phyloP scores from a whole-genome alignment of 2,888 invertebrate genomes.

The Alsophila aescularia region DNA sequence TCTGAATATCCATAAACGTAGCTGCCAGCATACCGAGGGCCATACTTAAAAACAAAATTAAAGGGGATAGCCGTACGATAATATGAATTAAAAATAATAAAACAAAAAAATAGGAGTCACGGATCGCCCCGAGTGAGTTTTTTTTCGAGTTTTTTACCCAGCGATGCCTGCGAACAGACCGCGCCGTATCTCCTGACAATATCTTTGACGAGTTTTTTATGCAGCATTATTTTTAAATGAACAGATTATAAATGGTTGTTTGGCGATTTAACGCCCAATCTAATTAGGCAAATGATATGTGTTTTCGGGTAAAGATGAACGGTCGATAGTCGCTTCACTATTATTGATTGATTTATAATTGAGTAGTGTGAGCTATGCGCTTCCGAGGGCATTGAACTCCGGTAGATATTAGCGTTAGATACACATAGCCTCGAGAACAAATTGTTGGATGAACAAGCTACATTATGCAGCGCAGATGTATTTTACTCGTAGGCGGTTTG shows the following conservation, averaged over 20 bases:
- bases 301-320: conserved; percentile 69
- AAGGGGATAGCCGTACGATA: conserved; percentile 84
- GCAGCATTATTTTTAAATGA: conserved; percentile 82
- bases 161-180: conserved; percentile 78
- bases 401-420: conserved; percentile 18
- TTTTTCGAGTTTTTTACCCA: conserved; percentile 70
- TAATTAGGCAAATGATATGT: conserved; percentile 85
- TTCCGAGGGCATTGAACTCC: conserved; percentile 26
- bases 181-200: conserved; percentile 80
- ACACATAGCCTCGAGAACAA: conserved; percentile 21
- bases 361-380: conserved; percentile 29
- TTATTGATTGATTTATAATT: conserved; percentile 72
- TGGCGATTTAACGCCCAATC: conserved; percentile 85
- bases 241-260: conserved; percentile 84
- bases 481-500: conserved; percentile 20
- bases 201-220: conserved; percentile 84
- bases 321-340: conserved; percentile 58
- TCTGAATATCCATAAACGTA: conserved; percentile 82
- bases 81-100: conserved; percentile 85
- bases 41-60: conserved; percentile 85
- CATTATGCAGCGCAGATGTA: conserved; percentile 11
- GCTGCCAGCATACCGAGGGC: conserved; percentile 82
- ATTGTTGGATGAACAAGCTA: conserved; percentile 17
- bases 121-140: conserved; percentile 82
- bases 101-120: conserved; percentile 83